phyloP scores from a whole-genome alignment of 1,140 invertebrate species.

The Choristoneura fumiferana region DNA sequence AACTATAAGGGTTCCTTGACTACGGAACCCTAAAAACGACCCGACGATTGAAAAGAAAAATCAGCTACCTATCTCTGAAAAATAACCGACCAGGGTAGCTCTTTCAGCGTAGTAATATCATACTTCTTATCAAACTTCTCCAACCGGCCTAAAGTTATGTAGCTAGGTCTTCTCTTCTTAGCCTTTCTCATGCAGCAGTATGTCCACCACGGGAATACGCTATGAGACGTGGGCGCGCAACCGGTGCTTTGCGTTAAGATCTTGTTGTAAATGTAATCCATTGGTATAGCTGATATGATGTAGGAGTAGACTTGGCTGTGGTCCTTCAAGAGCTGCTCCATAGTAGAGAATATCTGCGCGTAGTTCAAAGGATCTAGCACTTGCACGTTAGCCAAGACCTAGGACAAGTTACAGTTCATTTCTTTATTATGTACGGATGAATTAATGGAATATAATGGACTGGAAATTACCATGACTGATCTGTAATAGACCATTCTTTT shows the following conservation, averaged over 20 bases:
- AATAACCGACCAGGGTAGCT: slow-evolving; percentile 68
- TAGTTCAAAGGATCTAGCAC: slow-evolving; percentile 48
- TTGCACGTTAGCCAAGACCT: slow-evolving; percentile 66
- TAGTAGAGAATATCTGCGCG: slow-evolving; percentile 48
- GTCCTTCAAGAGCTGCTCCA: slow-evolving; percentile 48
- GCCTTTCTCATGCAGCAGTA: slow-evolving; percentile 27
- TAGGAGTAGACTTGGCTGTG: slow-evolving; percentile 55
- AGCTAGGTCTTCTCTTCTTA: slow-evolving; percentile 29
- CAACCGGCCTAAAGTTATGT: slow-evolving; percentile 29
- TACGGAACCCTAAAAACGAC: no score
- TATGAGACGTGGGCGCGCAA: no score
- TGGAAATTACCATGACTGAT: no score
- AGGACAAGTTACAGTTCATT: no score
- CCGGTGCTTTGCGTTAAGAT: slow-evolving; percentile 38
- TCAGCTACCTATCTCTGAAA: slow-evolving; percentile 48
- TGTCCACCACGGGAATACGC: slow-evolving; percentile 29
- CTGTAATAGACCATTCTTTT: no score
- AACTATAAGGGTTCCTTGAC: no score
- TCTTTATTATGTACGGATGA: no score
- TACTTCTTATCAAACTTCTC: slow-evolving; percentile 47
- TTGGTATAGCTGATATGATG: slow-evolving; percentile 50
- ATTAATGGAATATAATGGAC: no score
- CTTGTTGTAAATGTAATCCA: slow-evolving; percentile 62
- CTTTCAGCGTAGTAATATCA: slow-evolving; percentile 50
- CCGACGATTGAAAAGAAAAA: neutral